Base-by-base conservation (phyloP, 2,888 invertebrate genomes). In the Polylopha cassiicola region DNA sequence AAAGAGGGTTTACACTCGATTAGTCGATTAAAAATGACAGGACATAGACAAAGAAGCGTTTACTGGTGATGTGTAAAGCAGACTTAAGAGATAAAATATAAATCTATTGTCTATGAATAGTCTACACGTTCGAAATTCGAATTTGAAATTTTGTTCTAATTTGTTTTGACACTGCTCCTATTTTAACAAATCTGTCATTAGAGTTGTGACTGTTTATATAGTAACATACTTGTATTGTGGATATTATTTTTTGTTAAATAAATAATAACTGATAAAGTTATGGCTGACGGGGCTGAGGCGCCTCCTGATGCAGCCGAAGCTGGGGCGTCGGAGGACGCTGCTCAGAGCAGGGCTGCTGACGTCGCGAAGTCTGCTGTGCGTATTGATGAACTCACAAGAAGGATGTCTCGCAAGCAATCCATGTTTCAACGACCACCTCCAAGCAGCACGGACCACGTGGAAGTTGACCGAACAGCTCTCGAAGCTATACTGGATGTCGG, bases 401-500 rank as follows among this genome's bases (percentile, higher is more conserved):
- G 49, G 28, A 43, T 52, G 17, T 61, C 66, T 5, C 61, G 47
- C 43, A 67, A 57, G 47, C 58, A 60, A 7, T 64, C 63, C 10
- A 26, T 46, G 15, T 50, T 44, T 31, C 47, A 47, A 3, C 39
- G 46, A 8, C 23, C 43, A 7, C 31, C 37, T 5, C 33, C 51
- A 23, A 44, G 46, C 7, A 55, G 51, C 10, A 41, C 52, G 9
- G 64, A 67, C 21, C 47, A 57, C 1, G 61, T 74, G 4, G 67
- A 74, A 4, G 66, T 84, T 6, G 84, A 85, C 37, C 64, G 79
- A 43, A 73, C 79, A 3, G 73, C 80, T 8, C 57, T 85, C 17
- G 79, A 80, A 51, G 76, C 73, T 3, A 84, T 85, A 37, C 63
- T 85, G 1, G 82, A 85, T 44, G 75, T 81, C 49, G 66, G 79